phyloP scores from a whole-genome alignment of 2,888 invertebrate genomes.

The Fissipunctia ypsillon region DNA sequence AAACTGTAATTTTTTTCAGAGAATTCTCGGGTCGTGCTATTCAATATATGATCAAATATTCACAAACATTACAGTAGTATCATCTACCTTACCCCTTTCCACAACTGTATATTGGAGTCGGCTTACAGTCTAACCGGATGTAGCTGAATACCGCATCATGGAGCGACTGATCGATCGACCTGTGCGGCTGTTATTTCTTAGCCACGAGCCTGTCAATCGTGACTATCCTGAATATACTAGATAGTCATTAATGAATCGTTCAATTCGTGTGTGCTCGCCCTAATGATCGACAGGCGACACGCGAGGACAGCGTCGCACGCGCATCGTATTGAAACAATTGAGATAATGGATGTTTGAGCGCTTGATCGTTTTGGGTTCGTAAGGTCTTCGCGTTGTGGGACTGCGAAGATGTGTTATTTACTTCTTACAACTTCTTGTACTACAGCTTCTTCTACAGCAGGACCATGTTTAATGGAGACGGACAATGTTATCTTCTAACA shows the following conservation, averaged over 20 bases:
- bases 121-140: neutral
- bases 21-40: neutral
- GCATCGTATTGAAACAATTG: conserved; percentile 72
- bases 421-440: conserved; percentile 20
- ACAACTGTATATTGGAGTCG: neutral
- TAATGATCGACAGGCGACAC: conserved; percentile 58
- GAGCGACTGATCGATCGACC: neutral
- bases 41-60: neutral
- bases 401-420: conserved; percentile 50
- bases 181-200: neutral
- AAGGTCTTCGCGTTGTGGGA: conserved; percentile 59
- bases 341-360: conserved; percentile 64
- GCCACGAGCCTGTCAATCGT: neutral
- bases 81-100: too few species aligned
- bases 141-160: neutral
- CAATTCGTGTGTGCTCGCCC: conserved; percentile 39
- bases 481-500: too few species aligned
- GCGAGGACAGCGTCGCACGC: conserved; percentile 69
- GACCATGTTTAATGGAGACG: neutral
- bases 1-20: neutral
- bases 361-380: conserved; percentile 66
- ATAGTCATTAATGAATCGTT: conserved; percentile 1
- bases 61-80: neutral
- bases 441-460: neutral
- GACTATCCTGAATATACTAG: too few species aligned